Base-by-base conservation (phyloP, 2,888 invertebrate species). In the Temnothorax ravouxi region DNA sequence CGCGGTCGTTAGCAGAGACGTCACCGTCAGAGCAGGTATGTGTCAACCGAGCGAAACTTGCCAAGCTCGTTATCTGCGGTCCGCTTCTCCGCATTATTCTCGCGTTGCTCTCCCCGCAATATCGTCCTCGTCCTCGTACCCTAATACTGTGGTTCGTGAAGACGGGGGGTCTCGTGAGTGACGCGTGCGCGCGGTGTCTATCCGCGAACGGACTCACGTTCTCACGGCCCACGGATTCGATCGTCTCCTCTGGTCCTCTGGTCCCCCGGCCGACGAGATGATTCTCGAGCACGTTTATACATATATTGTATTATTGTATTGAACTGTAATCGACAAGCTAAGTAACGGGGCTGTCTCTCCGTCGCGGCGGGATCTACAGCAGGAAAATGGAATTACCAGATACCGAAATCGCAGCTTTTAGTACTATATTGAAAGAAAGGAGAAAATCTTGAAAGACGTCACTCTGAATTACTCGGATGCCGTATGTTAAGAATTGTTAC, bases 1-100 rank as follows among this genome's bases (percentile, higher is more conserved):
- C 52, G 95, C 95, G 50, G 95, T 96, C 88, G 95, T 96, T 88
- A 96, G 96, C 83, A 94, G 96, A 83, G 96, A 96, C 93, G 95
- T 96, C 86, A 93, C 95, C 83, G 95, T 96, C 85, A 95, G 96
- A 93, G 96, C 96, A 91, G 96, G 96, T 95, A 92, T 92, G 94
- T 92, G 94, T 83, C 87, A 86, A 18, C 69, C 52, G 13, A n/a
- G 82, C 74, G 87, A 87, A 87, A 89, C 88, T 87, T 88, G 87
- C 89, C 88, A 67, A 88, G 41, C 82, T 81, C 67, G 66, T 81
- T 81, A 67, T 80, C 83, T 79, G 76, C 75, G 54, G 77, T 72
- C 18, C 44, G 67, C 50, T 71, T 44, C 72, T n/a, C 54, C 15
- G 41, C n/a, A 61, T 62, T 62, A 62, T 75, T 61, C 74, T 15